A percentile compares a stretch with the other conserved stretches of the same genome.
These are phyloP conservation scores for Cerceris ruficornis DNA, from an alignment of 2,888 invertebrate species.

Conservation along the genomic window DNA sequence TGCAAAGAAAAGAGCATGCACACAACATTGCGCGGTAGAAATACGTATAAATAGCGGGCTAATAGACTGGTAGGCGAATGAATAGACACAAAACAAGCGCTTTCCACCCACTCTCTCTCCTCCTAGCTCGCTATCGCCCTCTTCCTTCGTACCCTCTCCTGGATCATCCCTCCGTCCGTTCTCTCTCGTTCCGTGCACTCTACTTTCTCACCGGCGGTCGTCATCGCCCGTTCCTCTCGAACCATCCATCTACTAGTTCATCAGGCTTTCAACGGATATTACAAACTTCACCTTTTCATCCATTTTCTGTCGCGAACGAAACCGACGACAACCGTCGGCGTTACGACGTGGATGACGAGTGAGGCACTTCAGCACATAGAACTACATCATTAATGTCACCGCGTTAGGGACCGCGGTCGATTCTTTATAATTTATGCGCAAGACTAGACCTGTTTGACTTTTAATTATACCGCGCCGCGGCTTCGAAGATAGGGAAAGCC, in stretches of 20 bases:
- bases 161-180: slow-evolving; percentile 18
- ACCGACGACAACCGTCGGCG: slow-evolving; percentile 22
- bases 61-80: slow-evolving; percentile 37
- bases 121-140: slow-evolving; percentile 35
- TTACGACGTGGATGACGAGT: slow-evolving; percentile 5
- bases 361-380: slow-evolving; percentile 10
- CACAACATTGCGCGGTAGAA: slow-evolving; percentile 21
- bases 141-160: slow-evolving; percentile 12
- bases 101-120: slow-evolving; percentile 17
- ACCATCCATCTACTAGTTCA: slow-evolving; percentile 61
- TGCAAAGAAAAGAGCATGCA: background rate
- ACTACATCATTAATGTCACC: slow-evolving; percentile 20
- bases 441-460: slow-evolving; percentile 32
- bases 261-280: slow-evolving; percentile 67
- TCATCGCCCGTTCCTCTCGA: slow-evolving; percentile 56
- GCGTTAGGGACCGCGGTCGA: slow-evolving; percentile 1
- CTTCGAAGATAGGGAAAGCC: background rate
- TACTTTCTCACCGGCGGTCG: slow-evolving; percentile 36
- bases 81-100: slow-evolving; percentile 47
- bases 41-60: slow-evolving; percentile 12
- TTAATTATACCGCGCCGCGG: slow-evolving; percentile 31
- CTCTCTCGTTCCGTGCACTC: slow-evolving; percentile 32
- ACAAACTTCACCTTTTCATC: slow-evolving; percentile 67
- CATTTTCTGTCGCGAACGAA: slow-evolving; percentile 52
- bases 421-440: slow-evolving; percentile 39